phyloP scores from a whole-genome alignment of 2,113 vertebrate species.

The Ochotona curzoniae region DNA sequence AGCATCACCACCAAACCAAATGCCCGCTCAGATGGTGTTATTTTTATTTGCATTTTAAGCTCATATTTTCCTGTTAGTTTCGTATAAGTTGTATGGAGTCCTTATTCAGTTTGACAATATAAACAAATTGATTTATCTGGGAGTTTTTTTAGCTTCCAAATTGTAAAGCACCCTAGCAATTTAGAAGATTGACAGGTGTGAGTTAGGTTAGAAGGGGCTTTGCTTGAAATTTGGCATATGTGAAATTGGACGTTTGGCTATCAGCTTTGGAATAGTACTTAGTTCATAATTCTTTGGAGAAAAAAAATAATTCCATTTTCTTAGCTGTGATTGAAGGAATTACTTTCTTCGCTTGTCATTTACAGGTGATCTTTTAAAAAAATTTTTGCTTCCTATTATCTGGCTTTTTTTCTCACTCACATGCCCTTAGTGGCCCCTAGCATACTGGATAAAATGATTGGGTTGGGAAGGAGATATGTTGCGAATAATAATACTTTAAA shows the following conservation, averaged over 20 bases:
- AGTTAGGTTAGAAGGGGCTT: not conserved
- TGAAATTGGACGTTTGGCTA: slow-evolving; percentile 9
- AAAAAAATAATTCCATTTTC: slow-evolving; percentile 28
- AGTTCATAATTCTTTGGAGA: slow-evolving; percentile 17
- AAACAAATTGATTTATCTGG: slow-evolving; percentile 44
- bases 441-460: slow-evolving; percentile 1
- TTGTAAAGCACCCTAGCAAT: not conserved
- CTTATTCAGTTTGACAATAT: not conserved
- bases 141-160: slow-evolving; percentile 52
- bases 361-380: not conserved
- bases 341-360: not conserved
- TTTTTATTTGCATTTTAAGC: slow-evolving; percentile 56
- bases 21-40: not conserved
- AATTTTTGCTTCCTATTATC: not conserved
- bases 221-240: slow-evolving; percentile 10
- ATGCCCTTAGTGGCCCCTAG: not conserved
- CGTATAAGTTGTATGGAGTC: not conserved
- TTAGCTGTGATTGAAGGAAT: slow-evolving; percentile 1
- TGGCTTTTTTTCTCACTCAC: not conserved
- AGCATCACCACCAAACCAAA: too few relatives aligned
- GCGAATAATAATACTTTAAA: not conserved
- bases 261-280: not conserved
- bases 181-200: slow-evolving; percentile 9
- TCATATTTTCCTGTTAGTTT: slow-evolving; percentile 34
- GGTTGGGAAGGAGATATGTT: not conserved